These are phyloP conservation scores for Lethenteron reissneri DNA, from an alignment of 2,113 vertebrate species.

Conservation along the genomic window DNA sequence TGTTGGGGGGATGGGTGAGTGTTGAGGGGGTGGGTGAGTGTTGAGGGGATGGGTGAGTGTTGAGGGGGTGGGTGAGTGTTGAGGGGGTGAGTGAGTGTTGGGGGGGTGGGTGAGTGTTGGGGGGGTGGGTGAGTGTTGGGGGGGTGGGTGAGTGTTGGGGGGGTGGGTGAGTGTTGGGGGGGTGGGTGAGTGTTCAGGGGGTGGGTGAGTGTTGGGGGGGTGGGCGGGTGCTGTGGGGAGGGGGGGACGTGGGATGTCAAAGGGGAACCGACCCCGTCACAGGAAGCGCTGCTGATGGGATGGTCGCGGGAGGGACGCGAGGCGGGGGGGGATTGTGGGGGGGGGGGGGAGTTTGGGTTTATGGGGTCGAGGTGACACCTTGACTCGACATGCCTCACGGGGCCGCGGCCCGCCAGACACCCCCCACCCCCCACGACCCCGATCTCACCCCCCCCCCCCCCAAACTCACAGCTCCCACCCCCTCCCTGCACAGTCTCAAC, in stretches of 20 bases:
- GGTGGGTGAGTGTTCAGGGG: too few relatives aligned
- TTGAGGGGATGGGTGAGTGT: too few relatives aligned
- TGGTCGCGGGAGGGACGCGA: slow-evolving; percentile 7
- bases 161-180: too few relatives aligned
- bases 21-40: too few relatives aligned
- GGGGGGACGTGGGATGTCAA: neutral
- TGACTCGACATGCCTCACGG: too few relatives aligned
- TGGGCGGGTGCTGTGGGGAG: slow-evolving; percentile 12
- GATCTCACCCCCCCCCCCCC: neutral
- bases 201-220: too few relatives aligned
- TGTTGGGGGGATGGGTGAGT: too few relatives aligned
- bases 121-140: too few relatives aligned
- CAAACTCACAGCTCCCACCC: neutral
- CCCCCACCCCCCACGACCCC: fast-evolving
- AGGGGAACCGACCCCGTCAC: slow-evolving; percentile 2
- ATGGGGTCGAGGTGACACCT: slow-evolving; percentile 11
- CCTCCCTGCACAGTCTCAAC: slow-evolving; percentile 8
- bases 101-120: too few relatives aligned
- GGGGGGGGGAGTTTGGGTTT: slow-evolving; percentile 12
- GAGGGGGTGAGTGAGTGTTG: too few relatives aligned
- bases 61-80: too few relatives aligned
- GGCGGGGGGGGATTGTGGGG: slow-evolving; percentile 15
- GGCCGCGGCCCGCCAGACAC: neutral
- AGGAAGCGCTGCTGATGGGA: slow-evolving; percentile 17
- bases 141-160: too few relatives aligned